Evolutionary conservation across 2,888 invertebrate species (phyloP).

Genomic region (Scaptomyza flava): DNA sequence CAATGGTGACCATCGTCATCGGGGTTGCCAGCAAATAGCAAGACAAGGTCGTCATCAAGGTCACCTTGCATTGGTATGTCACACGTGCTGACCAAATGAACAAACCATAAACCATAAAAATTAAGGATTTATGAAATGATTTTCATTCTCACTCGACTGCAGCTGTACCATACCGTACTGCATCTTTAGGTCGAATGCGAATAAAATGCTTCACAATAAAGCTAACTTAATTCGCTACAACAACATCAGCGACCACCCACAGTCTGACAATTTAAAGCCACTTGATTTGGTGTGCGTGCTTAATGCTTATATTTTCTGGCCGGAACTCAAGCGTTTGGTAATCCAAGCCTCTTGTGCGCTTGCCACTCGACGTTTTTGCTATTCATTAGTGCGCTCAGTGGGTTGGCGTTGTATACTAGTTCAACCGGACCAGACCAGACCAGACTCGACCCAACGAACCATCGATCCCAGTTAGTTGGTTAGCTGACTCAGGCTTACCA

Average conservation of each 20-base stretch:
- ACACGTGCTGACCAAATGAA: conserved; percentile 12
- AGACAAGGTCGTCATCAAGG: conserved; percentile 70
- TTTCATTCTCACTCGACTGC: conserved; percentile 23
- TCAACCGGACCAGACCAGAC: conserved; percentile 7
- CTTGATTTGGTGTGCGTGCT: conserved; percentile 76
- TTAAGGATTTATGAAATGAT: conserved; percentile 71
- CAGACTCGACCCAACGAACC: neutral
- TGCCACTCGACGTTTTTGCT: conserved; percentile 57
- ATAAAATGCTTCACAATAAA: conserved; percentile 33
- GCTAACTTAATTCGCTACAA: conserved; percentile 30
- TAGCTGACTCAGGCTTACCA: conserved; percentile 48
- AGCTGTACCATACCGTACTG: conserved; percentile 14
- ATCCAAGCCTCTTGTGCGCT: conserved; percentile 52
- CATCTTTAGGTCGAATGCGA: conserved; percentile 8
- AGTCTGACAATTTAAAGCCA: conserved; percentile 70
- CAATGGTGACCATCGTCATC: conserved; percentile 20
- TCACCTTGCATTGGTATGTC: conserved; percentile 29
- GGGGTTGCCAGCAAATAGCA: conserved; percentile 24
- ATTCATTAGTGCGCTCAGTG: conserved; percentile 52
- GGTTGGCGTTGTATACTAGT: conserved; percentile 24
- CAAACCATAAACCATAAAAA: conserved; percentile 61
- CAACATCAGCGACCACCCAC: conserved; percentile 11
- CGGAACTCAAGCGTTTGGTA: conserved; percentile 50
- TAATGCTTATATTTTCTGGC: conserved; percentile 63
- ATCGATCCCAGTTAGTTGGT: conserved; percentile 11